Percentiles rank a stretch among this genome's conserved stretches.
Evolutionary conservation across 2,888 invertebrate species (phyloP).

Genomic region (Agrotis puta): DNA sequence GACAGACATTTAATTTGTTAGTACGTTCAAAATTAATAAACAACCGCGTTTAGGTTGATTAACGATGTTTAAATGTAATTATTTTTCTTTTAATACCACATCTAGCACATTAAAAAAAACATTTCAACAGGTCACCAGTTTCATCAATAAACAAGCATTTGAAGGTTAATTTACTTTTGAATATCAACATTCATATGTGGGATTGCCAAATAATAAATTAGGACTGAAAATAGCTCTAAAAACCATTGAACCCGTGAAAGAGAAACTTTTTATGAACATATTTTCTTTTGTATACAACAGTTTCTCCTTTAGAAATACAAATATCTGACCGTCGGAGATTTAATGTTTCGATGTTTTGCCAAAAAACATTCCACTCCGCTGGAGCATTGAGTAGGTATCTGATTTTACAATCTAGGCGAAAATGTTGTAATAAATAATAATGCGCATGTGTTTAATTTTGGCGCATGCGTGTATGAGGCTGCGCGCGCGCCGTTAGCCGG

Average conservation of each 20-base stretch:
- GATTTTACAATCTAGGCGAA: slow-evolving; percentile 81
- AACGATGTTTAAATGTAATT: slow-evolving; percentile 28
- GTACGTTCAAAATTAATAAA: slow-evolving; percentile 16
- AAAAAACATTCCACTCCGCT: slow-evolving; percentile 76
- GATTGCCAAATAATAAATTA: slow-evolving; percentile 48
- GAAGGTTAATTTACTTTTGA: slow-evolving; percentile 49
- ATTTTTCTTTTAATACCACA: slow-evolving; percentile 15
- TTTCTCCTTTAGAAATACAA: slow-evolving; percentile 60
- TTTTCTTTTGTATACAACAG: slow-evolving; percentile 43
- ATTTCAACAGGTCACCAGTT: slow-evolving; percentile 24
- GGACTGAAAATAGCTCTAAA: slow-evolving; percentile 42
- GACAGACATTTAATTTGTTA: slow-evolving; percentile 26
- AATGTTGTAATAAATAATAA: slow-evolving; percentile 87
- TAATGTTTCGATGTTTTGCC: slow-evolving; percentile 75
- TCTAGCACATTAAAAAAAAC: slow-evolving; percentile 7
- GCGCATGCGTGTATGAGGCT: slow-evolving; percentile 68
- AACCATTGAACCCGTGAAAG: slow-evolving; percentile 46
- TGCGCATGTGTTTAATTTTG: slow-evolving; percentile 78
- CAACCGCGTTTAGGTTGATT: slow-evolving; percentile 18
- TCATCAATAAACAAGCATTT: slow-evolving; percentile 46
- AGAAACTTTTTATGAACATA: slow-evolving; percentile 26
- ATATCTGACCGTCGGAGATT: slow-evolving; percentile 64
- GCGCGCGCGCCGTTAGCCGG: slow-evolving; percentile 49
- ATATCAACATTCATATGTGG: slow-evolving; percentile 28
- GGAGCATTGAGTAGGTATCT: slow-evolving; percentile 72